These are phyloP conservation scores for Cervus canadensis DNA, from an alignment of 2,113 vertebrate species.

Conservation along the genomic window DNA sequence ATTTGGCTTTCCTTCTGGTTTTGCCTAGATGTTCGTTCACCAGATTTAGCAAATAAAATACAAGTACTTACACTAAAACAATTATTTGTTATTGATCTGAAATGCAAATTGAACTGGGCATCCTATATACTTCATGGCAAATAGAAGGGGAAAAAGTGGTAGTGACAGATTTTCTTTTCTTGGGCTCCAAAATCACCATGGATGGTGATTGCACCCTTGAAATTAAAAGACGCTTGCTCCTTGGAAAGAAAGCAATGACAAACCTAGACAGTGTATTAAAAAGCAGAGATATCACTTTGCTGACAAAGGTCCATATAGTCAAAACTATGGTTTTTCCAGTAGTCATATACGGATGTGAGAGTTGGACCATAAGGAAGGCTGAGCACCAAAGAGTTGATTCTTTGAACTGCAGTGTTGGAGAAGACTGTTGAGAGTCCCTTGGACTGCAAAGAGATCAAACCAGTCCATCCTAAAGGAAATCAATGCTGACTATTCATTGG, in stretches of 20 bases:
- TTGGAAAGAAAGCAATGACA: not conserved
- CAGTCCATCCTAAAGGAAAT: not conserved
- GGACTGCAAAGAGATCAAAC: not conserved
- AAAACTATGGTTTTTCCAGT: not conserved
- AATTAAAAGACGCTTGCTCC: not conserved
- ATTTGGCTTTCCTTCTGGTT: not conserved
- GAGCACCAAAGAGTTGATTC: not conserved
- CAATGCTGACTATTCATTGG: not conserved
- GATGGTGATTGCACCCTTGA: not conserved
- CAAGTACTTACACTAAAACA: not conserved
- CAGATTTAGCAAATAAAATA: slow-evolving; percentile 21
- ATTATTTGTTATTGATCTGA: not conserved
- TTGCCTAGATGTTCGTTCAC: not conserved
- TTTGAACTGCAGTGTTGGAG: not conserved
- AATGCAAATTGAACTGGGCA: not conserved
- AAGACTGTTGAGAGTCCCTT: not conserved
- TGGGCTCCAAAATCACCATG: not conserved
- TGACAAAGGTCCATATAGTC: not conserved
- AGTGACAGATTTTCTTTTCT: not conserved
- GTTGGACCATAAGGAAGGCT: not conserved
- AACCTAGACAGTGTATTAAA: not conserved
- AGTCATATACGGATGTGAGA: not conserved
- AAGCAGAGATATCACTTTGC: not conserved
- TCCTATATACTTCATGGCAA: not conserved
- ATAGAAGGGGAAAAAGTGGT: not conserved